Percentiles rank a stretch among this genome's conserved stretches.
Conservation (phyloP, 2,113 vertebrate genomes). For the Pontoporia blainvillei region DNA sequence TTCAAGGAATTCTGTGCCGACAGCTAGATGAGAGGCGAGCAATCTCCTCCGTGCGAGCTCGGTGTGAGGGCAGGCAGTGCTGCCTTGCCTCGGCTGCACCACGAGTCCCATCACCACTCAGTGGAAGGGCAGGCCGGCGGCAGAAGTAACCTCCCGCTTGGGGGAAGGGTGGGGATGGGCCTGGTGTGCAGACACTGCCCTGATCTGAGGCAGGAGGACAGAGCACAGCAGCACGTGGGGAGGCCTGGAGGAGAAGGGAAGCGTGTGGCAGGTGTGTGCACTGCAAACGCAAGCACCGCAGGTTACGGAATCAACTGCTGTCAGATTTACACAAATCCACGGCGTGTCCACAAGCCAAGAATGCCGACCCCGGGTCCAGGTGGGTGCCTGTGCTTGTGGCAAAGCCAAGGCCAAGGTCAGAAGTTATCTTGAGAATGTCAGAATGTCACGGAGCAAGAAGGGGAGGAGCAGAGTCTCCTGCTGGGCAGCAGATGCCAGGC, state of each 20-base stretch:
- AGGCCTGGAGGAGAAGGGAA: background rate
- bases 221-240: background rate
- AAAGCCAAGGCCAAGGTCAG: background rate
- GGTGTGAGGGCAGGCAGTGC: background rate
- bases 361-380: rapidly evolving
- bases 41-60: background rate
- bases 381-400: background rate
- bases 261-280: too few relatives aligned
- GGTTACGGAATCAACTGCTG: background rate
- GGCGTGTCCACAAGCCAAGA: background rate
- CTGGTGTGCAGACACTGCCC: background rate
- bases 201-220: background rate
- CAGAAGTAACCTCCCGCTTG: background rate
- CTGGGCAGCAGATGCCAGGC: background rate
- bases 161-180: background rate
- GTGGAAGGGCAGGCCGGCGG: background rate
- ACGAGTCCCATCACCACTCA: background rate
- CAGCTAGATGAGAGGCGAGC: background rate
- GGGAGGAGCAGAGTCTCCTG: background rate
- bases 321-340: background rate
- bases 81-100: background rate
- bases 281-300: background rate
- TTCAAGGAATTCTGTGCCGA: conserved; percentile 8
- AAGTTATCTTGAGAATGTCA: background rate
- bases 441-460: background rate